These are phyloP conservation scores for Theocolax elegans DNA, from an alignment of 1,140 invertebrate genomes.

Conservation along the genomic window DNA sequence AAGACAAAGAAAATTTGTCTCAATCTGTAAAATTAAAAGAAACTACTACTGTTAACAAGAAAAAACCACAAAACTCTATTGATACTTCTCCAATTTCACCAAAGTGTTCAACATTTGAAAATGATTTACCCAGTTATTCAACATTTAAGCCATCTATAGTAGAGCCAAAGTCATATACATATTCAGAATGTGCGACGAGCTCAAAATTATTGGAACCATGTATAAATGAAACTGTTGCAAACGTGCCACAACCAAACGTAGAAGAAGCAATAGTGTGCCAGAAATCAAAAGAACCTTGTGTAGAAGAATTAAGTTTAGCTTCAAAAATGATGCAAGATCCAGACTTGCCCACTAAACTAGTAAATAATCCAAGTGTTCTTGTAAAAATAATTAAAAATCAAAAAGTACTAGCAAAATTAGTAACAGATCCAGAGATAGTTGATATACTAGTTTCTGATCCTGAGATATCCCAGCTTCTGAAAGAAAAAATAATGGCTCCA, in stretches of 20 bases:
- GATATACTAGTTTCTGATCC: conserved; percentile 54
- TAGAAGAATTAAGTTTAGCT: conserved; percentile 41
- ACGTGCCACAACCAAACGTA: not conserved
- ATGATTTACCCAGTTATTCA: conserved; percentile 13
- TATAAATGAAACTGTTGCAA: conserved; percentile 3
- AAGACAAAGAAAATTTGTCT: not conserved
- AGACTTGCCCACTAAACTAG: conserved; percentile 48
- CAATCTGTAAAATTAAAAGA: not conserved
- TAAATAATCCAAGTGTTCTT: conserved; percentile 55
- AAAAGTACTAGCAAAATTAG: conserved; percentile 56
- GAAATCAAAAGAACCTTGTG: conserved; percentile 46
- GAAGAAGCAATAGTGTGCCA: conserved; percentile 40
- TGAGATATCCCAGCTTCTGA: conserved; percentile 51
- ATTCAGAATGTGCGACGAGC: conserved; percentile 6
- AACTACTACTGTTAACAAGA: not conserved
- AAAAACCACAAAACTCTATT: not conserved
- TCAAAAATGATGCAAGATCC: conserved; percentile 41
- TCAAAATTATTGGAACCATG: conserved; percentile 2
- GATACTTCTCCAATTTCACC: not conserved
- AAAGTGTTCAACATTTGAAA: conserved; percentile 7
- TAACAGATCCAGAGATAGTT: conserved; percentile 53
- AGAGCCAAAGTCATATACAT: conserved; percentile 7
- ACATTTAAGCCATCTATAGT: not conserved
- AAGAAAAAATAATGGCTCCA: conserved; percentile 41
- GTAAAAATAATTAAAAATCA: conserved; percentile 58